Evolutionary conservation across 2,113 vertebrate species (phyloP), one percentile per base, ranked within the genome.

Genomic region (Antechinus stuartii): DNA sequence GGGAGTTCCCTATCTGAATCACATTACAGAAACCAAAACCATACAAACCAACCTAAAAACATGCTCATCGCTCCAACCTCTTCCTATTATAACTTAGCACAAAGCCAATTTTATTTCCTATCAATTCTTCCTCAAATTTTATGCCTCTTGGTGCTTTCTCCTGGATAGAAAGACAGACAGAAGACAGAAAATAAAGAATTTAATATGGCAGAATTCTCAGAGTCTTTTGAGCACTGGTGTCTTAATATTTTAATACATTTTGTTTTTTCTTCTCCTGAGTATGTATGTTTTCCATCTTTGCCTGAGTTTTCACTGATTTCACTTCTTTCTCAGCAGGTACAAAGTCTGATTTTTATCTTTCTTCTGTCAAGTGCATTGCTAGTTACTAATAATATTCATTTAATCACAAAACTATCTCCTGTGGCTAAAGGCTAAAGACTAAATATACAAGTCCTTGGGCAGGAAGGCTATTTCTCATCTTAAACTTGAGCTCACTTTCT

Each of bases 401-500:
- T 42, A 84, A 23, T 84, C n/a, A 42, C 68, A 84, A 84, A 84
- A 52, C 54, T 89, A 92, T 42, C 68, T 91, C 96, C 11, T 61
- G 95, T 93, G 54, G 61, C 26, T 19, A n/a, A 96, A 96, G 35
- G 8, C 30, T 52, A 52, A 52, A 52, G 50, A 94, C 27, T 0
- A 9, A 76, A 25, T 55, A 52, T 22, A 16, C 47, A 94, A 54
- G 26, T 95, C 94, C 35, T 92, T 91, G 76, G 92, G 35, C 92
- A 94, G 50, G 26, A 94, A 90, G 95, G 95, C 0, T 93, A 30
- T 35, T 92, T 94, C 54, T 91, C 12, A 27, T 22, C 92, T 96
- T 95, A 92, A 91, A 95, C 91, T 94, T 23, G 91, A 96, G 94
- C 93, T 91, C 68, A 61, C 46, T 95, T 90, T 22, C 91, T 91